phyloP scores from a whole-genome alignment of 53 echinoderm and acorn worm species.

The Paracentrotus lividus region DNA sequence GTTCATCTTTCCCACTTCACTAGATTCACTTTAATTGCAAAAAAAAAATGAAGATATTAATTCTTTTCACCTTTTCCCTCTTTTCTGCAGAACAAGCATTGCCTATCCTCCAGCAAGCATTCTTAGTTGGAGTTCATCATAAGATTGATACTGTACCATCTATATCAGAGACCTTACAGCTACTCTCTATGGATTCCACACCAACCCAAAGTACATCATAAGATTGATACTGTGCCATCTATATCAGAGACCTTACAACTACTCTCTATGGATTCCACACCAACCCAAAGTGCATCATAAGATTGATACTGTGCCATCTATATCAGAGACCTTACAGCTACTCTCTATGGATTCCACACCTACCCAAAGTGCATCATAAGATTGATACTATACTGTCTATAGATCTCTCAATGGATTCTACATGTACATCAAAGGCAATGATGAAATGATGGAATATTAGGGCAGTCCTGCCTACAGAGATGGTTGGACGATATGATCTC shows the following conservation, averaged over 20 bases:
- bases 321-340: slow-evolving; percentile 70
- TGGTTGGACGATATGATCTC: no score
- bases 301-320: slow-evolving; percentile 48
- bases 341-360: slow-evolving; percentile 85
- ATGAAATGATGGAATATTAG: no score
- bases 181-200: slow-evolving; percentile 92
- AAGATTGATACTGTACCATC: slow-evolving; percentile 87
- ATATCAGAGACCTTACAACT: slow-evolving; percentile 88
- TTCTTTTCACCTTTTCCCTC: not conserved
- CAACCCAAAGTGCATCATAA: slow-evolving; percentile 74
- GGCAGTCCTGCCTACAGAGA: no score
- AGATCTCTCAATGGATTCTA: no score
- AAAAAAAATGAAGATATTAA: not conserved
- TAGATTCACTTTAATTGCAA: no score
- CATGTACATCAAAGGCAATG: no score
- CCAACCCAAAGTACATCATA: slow-evolving; percentile 49
- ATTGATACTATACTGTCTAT: no score
- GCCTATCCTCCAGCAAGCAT: slow-evolving; percentile 87
- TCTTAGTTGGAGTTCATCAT: slow-evolving; percentile 83
- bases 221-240: slow-evolving; percentile 65
- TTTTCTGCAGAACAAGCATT: slow-evolving; percentile 68
- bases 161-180: slow-evolving; percentile 92
- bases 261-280: slow-evolving; percentile 84
- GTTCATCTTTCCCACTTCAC: no score
- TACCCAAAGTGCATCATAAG: not conserved